A percentile compares a stretch with the other conserved stretches of the same genome.
phyloP scores from a whole-genome alignment of 2,797 vertebrate genomes.

The Smutsia gigantea region DNA sequence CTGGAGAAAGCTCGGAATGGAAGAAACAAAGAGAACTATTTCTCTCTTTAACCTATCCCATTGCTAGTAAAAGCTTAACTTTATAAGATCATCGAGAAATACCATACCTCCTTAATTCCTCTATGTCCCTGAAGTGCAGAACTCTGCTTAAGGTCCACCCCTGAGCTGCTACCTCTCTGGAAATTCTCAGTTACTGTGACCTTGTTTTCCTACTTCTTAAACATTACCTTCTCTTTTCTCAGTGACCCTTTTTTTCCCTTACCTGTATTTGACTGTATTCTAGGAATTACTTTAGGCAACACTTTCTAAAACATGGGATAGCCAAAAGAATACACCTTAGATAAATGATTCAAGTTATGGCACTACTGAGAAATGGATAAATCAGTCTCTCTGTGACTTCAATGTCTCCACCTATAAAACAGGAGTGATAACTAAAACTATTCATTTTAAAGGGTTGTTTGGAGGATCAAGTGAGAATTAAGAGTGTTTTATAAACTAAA shows the following conservation, averaged over 20 bases:
- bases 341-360: conserved; percentile 5
- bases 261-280: background rate
- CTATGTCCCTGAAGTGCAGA: background rate
- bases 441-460: conserved; percentile 1
- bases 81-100: background rate
- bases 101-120: background rate
- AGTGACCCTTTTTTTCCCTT: background rate
- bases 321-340: conserved; percentile 22
- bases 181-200: background rate
- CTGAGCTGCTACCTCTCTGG: background rate
- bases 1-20: conserved; percentile 38
- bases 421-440: background rate
- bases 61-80: background rate
- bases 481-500: conserved; percentile 44
- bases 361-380: background rate
- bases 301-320: conserved; percentile 2
- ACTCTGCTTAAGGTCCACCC: background rate
- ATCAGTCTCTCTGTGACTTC: background rate
- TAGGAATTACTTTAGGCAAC: conserved; percentile 23
- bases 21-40: background rate
- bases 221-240: background rate
- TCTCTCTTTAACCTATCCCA: background rate
- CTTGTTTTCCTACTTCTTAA: background rate
- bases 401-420: conserved; percentile 12
- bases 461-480: conserved; percentile 32